phyloP scores from a whole-genome alignment of 2,113 vertebrate genomes.

The Noturus placidus region DNA sequence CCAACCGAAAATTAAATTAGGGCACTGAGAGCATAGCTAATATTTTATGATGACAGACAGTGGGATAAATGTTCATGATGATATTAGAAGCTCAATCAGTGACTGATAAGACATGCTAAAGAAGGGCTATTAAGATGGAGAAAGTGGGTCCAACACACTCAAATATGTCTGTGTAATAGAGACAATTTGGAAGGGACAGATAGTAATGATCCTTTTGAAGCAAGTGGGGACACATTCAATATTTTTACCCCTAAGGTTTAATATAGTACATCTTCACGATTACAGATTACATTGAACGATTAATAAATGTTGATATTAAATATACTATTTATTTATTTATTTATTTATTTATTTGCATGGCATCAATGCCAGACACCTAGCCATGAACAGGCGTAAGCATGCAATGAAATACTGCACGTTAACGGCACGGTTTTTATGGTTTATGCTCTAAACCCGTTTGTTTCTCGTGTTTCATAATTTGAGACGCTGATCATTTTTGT shows the following conservation, averaged over 20 bases:
- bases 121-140: constrained; percentile 50
- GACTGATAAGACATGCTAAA: constrained; percentile 54
- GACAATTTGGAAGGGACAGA: constrained; percentile 45
- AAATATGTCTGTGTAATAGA: constrained; percentile 47
- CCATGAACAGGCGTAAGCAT: neutral
- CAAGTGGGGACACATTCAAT: constrained; percentile 27
- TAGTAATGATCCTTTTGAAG: constrained; percentile 47
- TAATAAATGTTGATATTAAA: constrained; percentile 1
- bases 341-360: no score
- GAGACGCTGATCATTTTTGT: constrained; percentile 25
- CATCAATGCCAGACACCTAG: neutral
- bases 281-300: neutral
- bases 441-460: neutral
- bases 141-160: constrained; percentile 52
- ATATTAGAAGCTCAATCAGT: constrained; percentile 52
- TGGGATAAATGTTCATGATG: constrained; percentile 52
- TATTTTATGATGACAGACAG: constrained; percentile 55
- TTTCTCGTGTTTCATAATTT: constrained; percentile 25
- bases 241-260: constrained; percentile 2
- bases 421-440: neutral
- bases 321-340: no score
- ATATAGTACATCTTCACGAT: neutral
- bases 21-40: constrained; percentile 45
- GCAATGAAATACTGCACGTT: neutral
- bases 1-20: constrained; percentile 50